Conservation (phyloP, 2,888 invertebrate genomes). For the Calliscelio sp. region DNA sequence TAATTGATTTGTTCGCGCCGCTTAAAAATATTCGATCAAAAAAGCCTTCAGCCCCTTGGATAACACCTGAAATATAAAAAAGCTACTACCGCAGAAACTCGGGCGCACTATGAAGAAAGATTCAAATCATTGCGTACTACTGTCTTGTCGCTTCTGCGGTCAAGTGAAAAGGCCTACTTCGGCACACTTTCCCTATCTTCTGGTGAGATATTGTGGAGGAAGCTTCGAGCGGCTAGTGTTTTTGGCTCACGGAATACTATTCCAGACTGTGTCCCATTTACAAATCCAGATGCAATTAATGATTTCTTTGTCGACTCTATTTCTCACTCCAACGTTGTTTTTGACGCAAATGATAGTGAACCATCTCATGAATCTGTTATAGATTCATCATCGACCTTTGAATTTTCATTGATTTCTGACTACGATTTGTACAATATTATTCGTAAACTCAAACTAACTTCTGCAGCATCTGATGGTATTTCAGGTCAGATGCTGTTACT, state of each 20-base stretch:
- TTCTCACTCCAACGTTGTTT: not conserved
- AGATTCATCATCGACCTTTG: too few species aligned
- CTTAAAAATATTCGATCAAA: not conserved
- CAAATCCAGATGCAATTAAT: not conserved
- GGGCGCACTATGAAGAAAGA: not conserved
- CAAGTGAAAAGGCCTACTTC: not conserved
- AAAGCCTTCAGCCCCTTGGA: not conserved
- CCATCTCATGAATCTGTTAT: too few species aligned
- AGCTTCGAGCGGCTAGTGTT: not conserved
- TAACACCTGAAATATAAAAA: not conserved
- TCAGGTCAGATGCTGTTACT: too few species aligned
- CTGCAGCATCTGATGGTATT: too few species aligned
- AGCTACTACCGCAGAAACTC: too few species aligned
- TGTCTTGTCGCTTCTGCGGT: not conserved
- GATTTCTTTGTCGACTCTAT: not conserved
- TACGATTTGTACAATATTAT: too few species aligned
- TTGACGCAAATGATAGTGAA: too few species aligned
- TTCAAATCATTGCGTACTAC: not conserved
- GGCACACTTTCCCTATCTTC: not conserved
- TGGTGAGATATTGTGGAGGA: not conserved
- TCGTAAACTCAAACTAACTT: too few species aligned
- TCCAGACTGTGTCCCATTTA: not conserved
- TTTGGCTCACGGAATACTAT: not conserved
- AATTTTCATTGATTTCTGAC: too few species aligned
- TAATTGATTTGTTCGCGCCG: not conserved